Evolutionary conservation across 2,888 invertebrate species (phyloP).

Genomic region (Celastrina argiolus): DNA sequence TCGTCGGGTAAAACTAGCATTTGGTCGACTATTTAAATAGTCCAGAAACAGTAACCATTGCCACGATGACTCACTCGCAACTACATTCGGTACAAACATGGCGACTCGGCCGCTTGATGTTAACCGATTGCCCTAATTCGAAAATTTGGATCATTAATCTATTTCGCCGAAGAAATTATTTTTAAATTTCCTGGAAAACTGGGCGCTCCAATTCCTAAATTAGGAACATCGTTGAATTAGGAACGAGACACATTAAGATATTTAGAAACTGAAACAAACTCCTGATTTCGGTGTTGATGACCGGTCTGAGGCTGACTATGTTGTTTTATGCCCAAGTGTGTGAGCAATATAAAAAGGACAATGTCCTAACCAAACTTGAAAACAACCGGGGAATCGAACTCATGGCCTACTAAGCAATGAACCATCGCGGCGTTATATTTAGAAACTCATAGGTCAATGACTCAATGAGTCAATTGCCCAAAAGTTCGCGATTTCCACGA

Average conservation of each 20-base stretch:
- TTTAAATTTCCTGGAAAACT: slow-evolving; percentile 3
- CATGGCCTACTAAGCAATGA: no score
- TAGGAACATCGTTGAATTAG: background rate
- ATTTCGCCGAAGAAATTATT: slow-evolving; percentile 23
- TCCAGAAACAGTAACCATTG: background rate
- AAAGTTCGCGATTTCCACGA: background rate
- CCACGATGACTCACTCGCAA: slow-evolving; percentile 35
- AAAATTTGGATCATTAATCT: slow-evolving; percentile 44
- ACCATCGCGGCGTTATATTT: no score
- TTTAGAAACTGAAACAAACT: no score
- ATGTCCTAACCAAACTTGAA: no score
- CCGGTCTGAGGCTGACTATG: no score
- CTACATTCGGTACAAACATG: slow-evolving; percentile 43
- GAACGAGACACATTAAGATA: background rate
- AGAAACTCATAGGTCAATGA: background rate
- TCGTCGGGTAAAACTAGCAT: no score
- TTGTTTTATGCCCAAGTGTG: no score
- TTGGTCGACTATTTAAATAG: background rate
- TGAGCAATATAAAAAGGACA: no score
- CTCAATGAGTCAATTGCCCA: background rate
- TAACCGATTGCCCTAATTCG: slow-evolving; percentile 51
- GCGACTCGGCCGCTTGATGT: slow-evolving; percentile 34
- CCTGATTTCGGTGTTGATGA: no score
- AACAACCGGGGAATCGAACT: no score
- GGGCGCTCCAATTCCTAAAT: background rate